Conservation (phyloP, 2,888 invertebrate species). For the Melitaea athalia region DNA sequence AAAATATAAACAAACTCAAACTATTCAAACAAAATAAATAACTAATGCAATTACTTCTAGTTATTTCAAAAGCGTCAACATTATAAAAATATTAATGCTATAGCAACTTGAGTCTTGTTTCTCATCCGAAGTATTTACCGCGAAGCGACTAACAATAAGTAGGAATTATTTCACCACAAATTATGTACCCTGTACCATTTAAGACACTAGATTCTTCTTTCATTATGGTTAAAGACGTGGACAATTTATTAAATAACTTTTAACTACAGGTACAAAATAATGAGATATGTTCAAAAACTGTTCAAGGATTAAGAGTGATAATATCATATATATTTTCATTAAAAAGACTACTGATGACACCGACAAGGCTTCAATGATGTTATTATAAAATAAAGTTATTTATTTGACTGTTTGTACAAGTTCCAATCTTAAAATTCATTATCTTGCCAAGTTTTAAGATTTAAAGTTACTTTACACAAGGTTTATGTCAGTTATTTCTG, state of each 20-base stretch:
- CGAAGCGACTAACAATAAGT: constrained; percentile 15
- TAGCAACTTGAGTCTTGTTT: not conserved
- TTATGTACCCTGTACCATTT: constrained; percentile 21
- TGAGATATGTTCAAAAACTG: not conserved
- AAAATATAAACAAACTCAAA: not conserved
- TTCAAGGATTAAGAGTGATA: not conserved
- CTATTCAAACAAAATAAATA: not conserved
- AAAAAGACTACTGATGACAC: not conserved
- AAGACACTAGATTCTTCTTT: constrained; percentile 10
- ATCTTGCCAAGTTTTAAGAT: not conserved
- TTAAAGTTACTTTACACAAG: constrained; percentile 3
- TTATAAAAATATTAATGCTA: not conserved
- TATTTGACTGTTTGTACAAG: not conserved
- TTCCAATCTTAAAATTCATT: constrained; percentile 6
- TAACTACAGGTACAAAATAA: not conserved
- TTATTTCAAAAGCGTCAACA: constrained; percentile 13
- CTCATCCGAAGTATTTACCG: constrained; percentile 14
- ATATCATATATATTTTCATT: not conserved
- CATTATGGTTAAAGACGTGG: not conserved
- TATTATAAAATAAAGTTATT: not conserved
- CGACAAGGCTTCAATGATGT: not conserved
- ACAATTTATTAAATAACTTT: constrained; percentile 2
- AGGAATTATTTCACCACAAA: constrained; percentile 31
- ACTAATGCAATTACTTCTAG: not conserved
- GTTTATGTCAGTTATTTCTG: constrained; percentile 2